Evolutionary conservation across 2,888 invertebrate species (phyloP), one percentile per base, ranked within the genome.

Genomic region (Crematogaster levior): DNA sequence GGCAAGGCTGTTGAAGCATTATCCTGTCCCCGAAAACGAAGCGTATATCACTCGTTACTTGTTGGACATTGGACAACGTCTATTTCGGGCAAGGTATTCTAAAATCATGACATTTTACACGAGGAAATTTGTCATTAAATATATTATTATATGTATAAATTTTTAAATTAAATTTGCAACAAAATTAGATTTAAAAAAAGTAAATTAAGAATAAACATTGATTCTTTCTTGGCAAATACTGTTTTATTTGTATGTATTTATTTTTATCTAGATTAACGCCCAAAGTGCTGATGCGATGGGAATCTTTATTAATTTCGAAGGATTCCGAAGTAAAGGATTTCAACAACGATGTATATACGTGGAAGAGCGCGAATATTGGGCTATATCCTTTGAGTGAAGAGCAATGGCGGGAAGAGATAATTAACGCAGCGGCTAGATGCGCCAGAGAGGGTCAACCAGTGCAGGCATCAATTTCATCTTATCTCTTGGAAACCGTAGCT

Each of bases 361-460:
- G 92, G 93, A 93, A 91, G 65, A 89, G 88, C 6, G 90, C 91
- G 6, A 91, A 86, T 56, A 43, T 81, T 24, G 89, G 89, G 6
- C 83, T 94, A 15, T 27, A 84, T 30, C 84, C 87, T 7, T 79
- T 91, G 24, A 87, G 84, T 3, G 86, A 86, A 63, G 92, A 93
- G 61, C 90, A 93, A 27, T 94, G 94, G 94, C 91, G 88, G 68
- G 86, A 83, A 30, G 94, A 94, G 58, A 87, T 93, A 43, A 92
- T 93, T 66, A 92, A 88, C 80, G 91, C 92, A 24, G 91, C 91
- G 18, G 86, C 90, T 7, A 92, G 88, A 87, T 93, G 93, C 63
- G 91, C 91, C 3, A 89, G 94, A 46, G 94, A 94, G 83, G 94
- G 94, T 5, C 93, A 94, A 82, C 91, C 92, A 2, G 88, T 94